Percentiles rank a stretch among this genome's conserved stretches.
phyloP scores from a whole-genome alignment of 2,888 invertebrate species.

The Lepidochrysops patricia region DNA sequence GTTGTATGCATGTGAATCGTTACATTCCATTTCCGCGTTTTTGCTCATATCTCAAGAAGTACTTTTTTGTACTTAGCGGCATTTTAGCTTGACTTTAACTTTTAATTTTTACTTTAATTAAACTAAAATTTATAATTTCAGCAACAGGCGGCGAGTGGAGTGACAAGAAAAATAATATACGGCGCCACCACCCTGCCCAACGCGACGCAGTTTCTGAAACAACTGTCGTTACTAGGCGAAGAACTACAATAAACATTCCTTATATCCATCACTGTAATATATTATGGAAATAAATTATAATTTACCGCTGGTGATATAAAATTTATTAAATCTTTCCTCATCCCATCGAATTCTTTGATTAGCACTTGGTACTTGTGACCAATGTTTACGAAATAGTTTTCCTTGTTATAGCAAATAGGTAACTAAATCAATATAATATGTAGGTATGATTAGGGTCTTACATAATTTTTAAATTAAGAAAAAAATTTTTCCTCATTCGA shows the following conservation, averaged over 20 bases:
- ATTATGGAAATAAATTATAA: slow-evolving; percentile 20
- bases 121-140: slow-evolving; percentile 43
- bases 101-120: slow-evolving; percentile 1
- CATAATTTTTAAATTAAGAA: too few species aligned
- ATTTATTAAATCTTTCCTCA: neutral
- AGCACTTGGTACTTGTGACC: neutral
- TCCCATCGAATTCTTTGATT: neutral
- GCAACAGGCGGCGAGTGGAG: slow-evolving; percentile 79
- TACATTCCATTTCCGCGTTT: too few species aligned
- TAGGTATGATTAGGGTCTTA: too few species aligned
- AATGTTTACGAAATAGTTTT: neutral
- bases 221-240: slow-evolving; percentile 86
- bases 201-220: slow-evolving; percentile 94
- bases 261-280: slow-evolving; percentile 12
- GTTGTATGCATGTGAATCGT: too few species aligned
- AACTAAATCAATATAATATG: too few species aligned
- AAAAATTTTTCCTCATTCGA: too few species aligned
- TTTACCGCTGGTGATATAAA: slow-evolving; percentile 8
- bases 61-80: too few species aligned
- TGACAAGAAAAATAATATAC: slow-evolving; percentile 89
- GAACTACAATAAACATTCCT: slow-evolving; percentile 76
- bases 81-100: too few species aligned
- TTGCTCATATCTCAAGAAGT: too few species aligned
- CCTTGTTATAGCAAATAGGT: neutral
- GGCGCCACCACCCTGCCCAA: slow-evolving; percentile 96